Evolutionary conservation across 1,140 invertebrate genomes (phyloP).

Genomic region (Hylyphantes graminicola): DNA sequence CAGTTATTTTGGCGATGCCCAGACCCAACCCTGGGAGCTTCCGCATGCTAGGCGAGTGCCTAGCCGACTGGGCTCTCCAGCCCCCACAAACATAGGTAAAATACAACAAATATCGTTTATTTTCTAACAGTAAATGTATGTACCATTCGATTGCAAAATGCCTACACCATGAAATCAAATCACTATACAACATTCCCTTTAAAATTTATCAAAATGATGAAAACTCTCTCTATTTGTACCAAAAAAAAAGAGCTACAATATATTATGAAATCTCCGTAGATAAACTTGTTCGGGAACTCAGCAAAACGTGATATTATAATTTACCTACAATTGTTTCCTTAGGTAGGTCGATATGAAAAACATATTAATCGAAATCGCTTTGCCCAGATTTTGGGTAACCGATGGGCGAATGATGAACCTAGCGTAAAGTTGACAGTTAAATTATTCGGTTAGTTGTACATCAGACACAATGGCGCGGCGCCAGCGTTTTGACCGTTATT

Average conservation of each 20-base stretch:
- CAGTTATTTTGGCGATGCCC: no score
- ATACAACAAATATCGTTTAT: no score
- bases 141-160: no score
- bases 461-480: conserved; percentile 30
- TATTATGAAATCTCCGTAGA: conserved; percentile 4
- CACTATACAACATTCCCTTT: no score
- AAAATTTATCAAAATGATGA: no score
- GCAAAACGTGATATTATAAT: conserved; percentile 21
- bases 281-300: conserved; percentile 1
- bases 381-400: conserved; percentile 2
- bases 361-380: not conserved
- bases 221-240: conserved; percentile 5
- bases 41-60: no score
- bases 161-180: no score
- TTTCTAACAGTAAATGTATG: no score
- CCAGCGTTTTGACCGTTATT: no score
- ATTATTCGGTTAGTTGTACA: conserved; percentile 14
- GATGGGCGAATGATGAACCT: not conserved
- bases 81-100: no score
- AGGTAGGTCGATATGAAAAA: conserved; percentile 17
- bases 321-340: not conserved
- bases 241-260: conserved; percentile 15
- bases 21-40: no score
- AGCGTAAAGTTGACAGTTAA: conserved; percentile 22
- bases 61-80: no score